Conservation (phyloP, 1,140 invertebrate species). For the Neuroterus valhalla region DNA sequence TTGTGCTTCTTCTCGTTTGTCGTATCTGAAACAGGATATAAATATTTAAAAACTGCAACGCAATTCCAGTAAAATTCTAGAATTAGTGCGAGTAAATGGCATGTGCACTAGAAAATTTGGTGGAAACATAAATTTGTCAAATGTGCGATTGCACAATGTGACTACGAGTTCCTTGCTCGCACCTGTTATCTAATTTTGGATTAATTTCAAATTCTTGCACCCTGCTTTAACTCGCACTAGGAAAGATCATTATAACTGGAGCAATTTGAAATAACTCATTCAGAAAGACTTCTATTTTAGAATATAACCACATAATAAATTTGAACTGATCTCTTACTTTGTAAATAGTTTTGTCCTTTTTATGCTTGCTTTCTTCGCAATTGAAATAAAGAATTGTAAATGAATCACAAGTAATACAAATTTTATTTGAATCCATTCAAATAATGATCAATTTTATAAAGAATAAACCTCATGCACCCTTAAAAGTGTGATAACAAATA, state of each 20-base stretch:
- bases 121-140: conserved; percentile 19
- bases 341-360: too few species aligned
- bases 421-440: too few species aligned
- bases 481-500: too few species aligned
- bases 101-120: neutral
- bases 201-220: conserved; percentile 46
- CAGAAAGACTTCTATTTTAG: neutral
- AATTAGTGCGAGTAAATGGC: neutral
- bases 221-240: neutral
- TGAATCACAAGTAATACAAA: too few species aligned
- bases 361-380: too few species aligned
- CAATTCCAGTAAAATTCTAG: too few species aligned
- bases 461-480: too few species aligned
- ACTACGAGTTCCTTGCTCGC: conserved; percentile 10
- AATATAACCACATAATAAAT: neutral
- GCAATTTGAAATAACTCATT: neutral
- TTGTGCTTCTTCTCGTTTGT: conserved; percentile 90
- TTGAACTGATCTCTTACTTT: too few species aligned
- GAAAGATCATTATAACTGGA: conserved; percentile 11
- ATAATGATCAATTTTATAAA: too few species aligned
- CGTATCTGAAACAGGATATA: conserved; percentile 77
- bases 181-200: conserved; percentile 49
- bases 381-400: too few species aligned
- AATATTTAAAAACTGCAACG: conserved; percentile 28
- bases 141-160: conserved; percentile 7